Percentiles rank a stretch among this genome's conserved stretches.
phyloP scores from a whole-genome alignment of 2,113 vertebrate genomes.

The Sylvia atricapilla region DNA sequence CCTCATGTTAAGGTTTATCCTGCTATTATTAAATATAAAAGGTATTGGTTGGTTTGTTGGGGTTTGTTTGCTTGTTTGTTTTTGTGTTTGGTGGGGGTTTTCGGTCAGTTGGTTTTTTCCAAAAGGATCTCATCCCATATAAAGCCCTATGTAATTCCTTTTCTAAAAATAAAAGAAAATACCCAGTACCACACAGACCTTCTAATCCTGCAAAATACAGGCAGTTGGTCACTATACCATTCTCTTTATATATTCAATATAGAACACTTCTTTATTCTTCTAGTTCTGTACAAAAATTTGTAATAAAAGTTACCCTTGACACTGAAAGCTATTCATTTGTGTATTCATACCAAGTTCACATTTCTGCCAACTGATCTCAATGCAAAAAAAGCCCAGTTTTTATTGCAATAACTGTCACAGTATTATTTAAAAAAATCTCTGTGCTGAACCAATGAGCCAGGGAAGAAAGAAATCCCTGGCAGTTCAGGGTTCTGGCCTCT shows the following conservation, averaged over 20 bases:
- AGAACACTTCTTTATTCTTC: background rate
- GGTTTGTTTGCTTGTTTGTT: background rate
- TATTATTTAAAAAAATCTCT: background rate
- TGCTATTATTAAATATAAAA: background rate
- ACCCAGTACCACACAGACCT: accelerated
- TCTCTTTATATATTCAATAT: background rate
- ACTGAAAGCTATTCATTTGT: background rate
- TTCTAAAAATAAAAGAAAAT: background rate
- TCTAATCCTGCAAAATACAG: background rate
- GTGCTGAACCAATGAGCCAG: background rate
- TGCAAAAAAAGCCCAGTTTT: background rate
- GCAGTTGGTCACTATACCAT: background rate
- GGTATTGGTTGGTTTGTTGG: background rate
- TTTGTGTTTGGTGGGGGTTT: no score
- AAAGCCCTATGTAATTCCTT: background rate
- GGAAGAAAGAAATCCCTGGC: background rate
- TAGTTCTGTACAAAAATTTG: background rate
- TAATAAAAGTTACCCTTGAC: background rate
- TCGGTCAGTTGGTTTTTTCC: no score
- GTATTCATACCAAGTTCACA: background rate
- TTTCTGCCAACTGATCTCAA: background rate
- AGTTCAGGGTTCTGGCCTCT: background rate
- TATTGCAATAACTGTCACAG: background rate
- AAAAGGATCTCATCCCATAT: background rate
- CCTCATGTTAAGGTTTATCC: background rate